These are phyloP conservation scores for Patagioenas fasciata DNA, from an alignment of 2,113 vertebrate genomes.

Conservation along the genomic window DNA sequence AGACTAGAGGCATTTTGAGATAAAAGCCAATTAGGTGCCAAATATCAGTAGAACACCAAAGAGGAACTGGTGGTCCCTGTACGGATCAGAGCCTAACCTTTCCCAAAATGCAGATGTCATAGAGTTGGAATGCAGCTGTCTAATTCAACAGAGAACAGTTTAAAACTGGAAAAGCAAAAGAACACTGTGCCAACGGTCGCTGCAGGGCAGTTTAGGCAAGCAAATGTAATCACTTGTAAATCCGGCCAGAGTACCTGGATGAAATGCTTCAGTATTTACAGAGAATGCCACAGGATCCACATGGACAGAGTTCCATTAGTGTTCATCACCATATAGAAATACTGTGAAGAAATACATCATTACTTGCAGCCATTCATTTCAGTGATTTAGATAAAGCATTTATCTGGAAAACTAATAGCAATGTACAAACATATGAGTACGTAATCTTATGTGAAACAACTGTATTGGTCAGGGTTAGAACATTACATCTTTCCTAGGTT, in stretches of 20 bases:
- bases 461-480: neutral
- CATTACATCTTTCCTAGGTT: neutral
- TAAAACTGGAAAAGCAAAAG: neutral
- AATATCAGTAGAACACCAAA: neutral
- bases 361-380: neutral
- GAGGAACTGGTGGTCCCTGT: neutral
- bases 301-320: neutral
- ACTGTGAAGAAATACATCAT: neutral
- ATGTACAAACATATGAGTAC: accelerated
- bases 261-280: neutral
- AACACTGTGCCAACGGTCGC: neutral
- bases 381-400: neutral
- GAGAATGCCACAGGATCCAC: neutral
- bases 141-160: neutral
- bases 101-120: neutral
- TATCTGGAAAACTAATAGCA: neutral
- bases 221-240: neutral
- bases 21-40: neutral
- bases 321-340: neutral
- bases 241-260: neutral
- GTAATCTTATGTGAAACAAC: neutral
- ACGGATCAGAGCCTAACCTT: neutral
- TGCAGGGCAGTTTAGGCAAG: neutral
- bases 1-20: neutral
- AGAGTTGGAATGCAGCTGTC: neutral